Evolutionary conservation across 2,113 vertebrate species (phyloP).

Genomic region (Percopsis transmontana): DNA sequence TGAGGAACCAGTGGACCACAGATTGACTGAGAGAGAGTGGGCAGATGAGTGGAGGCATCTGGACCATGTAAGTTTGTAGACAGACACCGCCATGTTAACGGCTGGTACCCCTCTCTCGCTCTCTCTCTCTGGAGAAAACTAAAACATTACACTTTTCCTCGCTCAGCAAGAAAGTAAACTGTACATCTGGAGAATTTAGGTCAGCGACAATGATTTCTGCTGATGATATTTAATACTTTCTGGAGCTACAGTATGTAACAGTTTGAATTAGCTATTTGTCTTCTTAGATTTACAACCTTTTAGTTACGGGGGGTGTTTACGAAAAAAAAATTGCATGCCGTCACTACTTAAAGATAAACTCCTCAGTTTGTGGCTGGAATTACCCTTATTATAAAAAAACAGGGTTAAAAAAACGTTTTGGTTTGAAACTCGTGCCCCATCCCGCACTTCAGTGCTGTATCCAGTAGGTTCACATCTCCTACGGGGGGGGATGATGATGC

Average conservation of each 20-base stretch:
- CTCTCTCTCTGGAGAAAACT: neutral
- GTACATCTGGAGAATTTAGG: neutral
- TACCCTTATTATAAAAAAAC: too few relatives aligned
- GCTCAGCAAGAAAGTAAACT: neutral
- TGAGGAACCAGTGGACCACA: conserved; percentile 96
- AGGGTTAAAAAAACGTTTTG: too few relatives aligned
- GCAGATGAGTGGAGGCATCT: conserved; percentile 99
- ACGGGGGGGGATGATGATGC: too few relatives aligned
- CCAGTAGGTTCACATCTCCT: too few relatives aligned
- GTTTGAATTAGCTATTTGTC: neutral
- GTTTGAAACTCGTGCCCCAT: too few relatives aligned
- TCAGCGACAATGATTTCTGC: neutral
- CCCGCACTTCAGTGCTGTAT: too few relatives aligned
- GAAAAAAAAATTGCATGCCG: too few relatives aligned
- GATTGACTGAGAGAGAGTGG: conserved; percentile 97
- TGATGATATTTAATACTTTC: neutral
- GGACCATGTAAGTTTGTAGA: conserved; percentile 89
- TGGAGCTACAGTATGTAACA: neutral
- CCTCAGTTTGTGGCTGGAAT: too few relatives aligned
- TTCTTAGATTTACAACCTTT: too few relatives aligned
- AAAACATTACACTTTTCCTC: neutral
- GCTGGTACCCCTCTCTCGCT: conserved; percentile 2
- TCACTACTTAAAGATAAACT: too few relatives aligned
- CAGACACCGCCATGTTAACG: conserved; percentile 29
- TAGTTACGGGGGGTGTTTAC: too few relatives aligned